These are phyloP conservation scores for Tipula confusa DNA, from an alignment of 2,888 invertebrate genomes.

Conservation along the genomic window DNA sequence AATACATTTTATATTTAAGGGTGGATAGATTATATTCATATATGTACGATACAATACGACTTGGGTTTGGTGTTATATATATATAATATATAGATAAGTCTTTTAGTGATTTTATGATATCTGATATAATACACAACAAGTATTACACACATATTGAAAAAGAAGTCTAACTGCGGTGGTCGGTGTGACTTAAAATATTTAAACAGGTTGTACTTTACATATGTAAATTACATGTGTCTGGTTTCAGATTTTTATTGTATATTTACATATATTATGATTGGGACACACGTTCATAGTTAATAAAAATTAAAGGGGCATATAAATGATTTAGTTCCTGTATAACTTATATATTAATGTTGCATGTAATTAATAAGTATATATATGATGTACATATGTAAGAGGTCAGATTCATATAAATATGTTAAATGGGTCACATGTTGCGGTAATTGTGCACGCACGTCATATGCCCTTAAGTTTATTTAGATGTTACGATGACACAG, in stretches of 20 bases:
- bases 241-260: not conserved
- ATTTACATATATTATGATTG: not conserved
- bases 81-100: too few relatives aligned
- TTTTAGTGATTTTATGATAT: constrained; percentile 1
- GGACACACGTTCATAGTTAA: constrained; percentile 33
- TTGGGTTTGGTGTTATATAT: not conserved
- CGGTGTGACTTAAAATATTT: not conserved
- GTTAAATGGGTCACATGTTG: not conserved
- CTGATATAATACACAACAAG: too few relatives aligned
- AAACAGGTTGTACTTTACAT: not conserved
- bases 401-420: not conserved
- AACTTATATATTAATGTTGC: not conserved
- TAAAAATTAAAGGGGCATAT: constrained; percentile 31
- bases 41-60: too few relatives aligned
- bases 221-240: not conserved
- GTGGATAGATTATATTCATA: not conserved
- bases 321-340: not conserved
- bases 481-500: not conserved
- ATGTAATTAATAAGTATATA: not conserved
- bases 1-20: not conserved
- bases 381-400: not conserved
- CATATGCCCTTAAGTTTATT: not conserved
- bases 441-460: not conserved
- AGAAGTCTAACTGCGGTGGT: not conserved
- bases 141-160: too few relatives aligned